Evolutionary conservation across 2,888 invertebrate genomes (phyloP).

Genomic region (Lathronympha strigana): DNA sequence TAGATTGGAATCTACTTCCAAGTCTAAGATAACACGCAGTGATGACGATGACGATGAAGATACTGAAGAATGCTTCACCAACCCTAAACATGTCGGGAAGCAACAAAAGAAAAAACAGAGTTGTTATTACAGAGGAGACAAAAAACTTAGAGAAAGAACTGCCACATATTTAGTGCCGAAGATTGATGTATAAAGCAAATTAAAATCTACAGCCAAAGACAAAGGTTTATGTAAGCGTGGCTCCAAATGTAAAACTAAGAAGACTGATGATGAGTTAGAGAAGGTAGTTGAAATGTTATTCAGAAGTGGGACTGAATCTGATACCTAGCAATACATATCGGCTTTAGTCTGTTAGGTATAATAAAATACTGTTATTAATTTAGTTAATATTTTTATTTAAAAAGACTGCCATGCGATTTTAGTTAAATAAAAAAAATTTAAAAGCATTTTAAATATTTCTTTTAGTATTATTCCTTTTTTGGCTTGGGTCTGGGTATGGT

Average conservation of each 20-base stretch:
- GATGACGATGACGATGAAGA: conserved; percentile 57
- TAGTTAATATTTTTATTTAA: conserved; percentile 33
- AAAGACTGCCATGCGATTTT: conserved; percentile 25
- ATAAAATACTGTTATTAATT: conserved; percentile 33
- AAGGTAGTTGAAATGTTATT: conserved; percentile 71
- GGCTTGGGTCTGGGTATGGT: conserved; percentile 69
- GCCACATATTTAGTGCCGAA: conserved; percentile 51
- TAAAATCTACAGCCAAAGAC: conserved; percentile 54
- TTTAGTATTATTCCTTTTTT: conserved; percentile 61
- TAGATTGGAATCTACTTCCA: conserved; percentile 49
- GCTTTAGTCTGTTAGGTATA: conserved; percentile 27
- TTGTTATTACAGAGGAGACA: conserved; percentile 53
- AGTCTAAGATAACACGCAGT: conserved; percentile 51
- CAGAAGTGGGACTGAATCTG: conserved; percentile 57
- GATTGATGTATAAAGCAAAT: conserved; percentile 49
- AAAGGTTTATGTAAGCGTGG: conserved; percentile 51
- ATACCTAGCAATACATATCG: conserved; percentile 48
- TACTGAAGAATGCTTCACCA: conserved; percentile 48
- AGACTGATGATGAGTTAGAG: conserved; percentile 62
- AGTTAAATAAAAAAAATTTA: conserved; percentile 24
- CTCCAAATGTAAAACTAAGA: conserved; percentile 58
- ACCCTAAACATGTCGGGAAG: conserved; percentile 51
- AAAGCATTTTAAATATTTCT: conserved; percentile 31
- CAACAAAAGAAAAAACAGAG: conserved; percentile 51
- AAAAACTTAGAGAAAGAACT: conserved; percentile 58